A percentile compares a stretch with the other conserved stretches of the same genome.
phyloP scores from a whole-genome alignment of 2,113 vertebrate genomes.

The Hippopotamus amphibius region DNA sequence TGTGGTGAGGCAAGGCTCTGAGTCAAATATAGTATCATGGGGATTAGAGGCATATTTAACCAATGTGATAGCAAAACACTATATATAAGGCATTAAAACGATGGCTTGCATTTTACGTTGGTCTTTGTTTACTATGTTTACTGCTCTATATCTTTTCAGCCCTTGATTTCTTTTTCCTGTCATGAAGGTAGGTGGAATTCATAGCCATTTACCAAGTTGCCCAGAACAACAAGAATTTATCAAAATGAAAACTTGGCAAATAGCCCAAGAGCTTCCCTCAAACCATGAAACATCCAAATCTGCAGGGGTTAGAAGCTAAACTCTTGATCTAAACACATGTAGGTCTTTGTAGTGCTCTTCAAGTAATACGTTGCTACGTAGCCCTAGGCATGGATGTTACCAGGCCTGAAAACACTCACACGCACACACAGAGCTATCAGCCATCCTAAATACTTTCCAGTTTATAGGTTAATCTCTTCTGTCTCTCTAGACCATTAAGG shows the following conservation, averaged over 20 bases:
- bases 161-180: background rate
- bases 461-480: constrained; percentile 63
- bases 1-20: background rate
- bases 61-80: background rate
- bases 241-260: constrained; percentile 55
- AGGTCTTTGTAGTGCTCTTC: constrained; percentile 49
- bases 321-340: constrained; percentile 36
- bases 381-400: background rate
- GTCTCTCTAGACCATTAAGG: constrained; percentile 42
- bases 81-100: background rate
- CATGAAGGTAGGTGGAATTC: background rate
- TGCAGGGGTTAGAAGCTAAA: constrained; percentile 31
- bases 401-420: background rate
- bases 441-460: constrained; percentile 23
- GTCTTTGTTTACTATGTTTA: constrained; percentile 30
- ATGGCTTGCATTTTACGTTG: constrained; percentile 14
- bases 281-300: constrained; percentile 23
- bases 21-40: background rate
- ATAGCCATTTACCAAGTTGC: constrained; percentile 18
- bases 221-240: constrained; percentile 40
- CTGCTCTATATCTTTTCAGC: background rate
- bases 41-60: background rate
- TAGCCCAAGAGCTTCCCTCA: constrained; percentile 5
- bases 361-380: background rate
- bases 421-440: background rate